phyloP scores from a whole-genome alignment of 2,113 vertebrate genomes.

The Petrocephalus zakoni region DNA sequence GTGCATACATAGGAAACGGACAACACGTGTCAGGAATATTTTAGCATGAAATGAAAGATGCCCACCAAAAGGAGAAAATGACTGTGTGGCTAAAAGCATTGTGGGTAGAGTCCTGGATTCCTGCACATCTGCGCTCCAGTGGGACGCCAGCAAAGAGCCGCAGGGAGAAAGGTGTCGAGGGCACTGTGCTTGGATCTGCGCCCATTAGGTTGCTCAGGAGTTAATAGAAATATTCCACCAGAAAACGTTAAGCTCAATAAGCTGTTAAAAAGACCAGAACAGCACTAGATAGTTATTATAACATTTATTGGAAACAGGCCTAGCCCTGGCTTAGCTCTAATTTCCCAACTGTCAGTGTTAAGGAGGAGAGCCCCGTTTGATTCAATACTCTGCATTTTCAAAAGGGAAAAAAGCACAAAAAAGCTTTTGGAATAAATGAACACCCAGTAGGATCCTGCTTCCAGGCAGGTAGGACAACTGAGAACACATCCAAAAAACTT shows the following conservation, averaged over 20 bases:
- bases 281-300: neutral
- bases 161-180: neutral
- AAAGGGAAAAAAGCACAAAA: neutral
- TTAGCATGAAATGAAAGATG: neutral
- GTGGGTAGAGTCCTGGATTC: neutral
- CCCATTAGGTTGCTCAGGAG: too few species aligned
- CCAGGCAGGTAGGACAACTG: neutral
- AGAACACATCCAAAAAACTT: neutral
- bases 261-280: too few species aligned
- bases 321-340: neutral
- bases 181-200: too few species aligned
- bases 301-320: neutral
- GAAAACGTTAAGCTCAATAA: too few species aligned
- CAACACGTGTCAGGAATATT: neutral
- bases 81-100: neutral
- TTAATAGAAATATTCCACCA: too few species aligned
- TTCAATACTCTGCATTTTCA: neutral
- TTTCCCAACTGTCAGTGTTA: neutral
- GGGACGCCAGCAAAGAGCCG: neutral
- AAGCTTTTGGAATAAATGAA: neutral
- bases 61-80: neutral
- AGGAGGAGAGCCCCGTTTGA: neutral
- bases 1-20: neutral
- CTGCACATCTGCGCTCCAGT: neutral
- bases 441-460: neutral